A percentile compares a stretch with the other conserved stretches of the same genome.
Conservation (phyloP, 2,113 vertebrate genomes). For the Cheirogaleus medius region DNA sequence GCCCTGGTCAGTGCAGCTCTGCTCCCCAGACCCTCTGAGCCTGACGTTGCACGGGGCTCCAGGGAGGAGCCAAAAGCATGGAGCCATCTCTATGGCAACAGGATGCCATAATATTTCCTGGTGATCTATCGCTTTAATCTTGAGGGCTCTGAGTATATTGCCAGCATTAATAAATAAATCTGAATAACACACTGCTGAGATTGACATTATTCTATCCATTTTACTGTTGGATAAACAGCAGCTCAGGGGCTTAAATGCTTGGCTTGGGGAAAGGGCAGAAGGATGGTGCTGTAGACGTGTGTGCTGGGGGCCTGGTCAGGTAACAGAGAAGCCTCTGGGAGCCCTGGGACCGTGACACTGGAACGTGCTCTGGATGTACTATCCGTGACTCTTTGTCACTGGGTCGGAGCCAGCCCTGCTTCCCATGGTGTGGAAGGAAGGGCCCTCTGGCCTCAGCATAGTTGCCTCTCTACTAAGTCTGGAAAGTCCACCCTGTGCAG, state of each 20-base stretch:
- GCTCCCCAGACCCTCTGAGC: not conserved
- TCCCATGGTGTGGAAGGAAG: accelerated
- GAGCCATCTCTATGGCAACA: slow-evolving; percentile 59
- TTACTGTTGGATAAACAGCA: slow-evolving; percentile 58
- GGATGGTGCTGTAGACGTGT: not conserved
- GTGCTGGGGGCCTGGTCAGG: no score
- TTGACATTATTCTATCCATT: slow-evolving; percentile 70
- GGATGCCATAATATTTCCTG: slow-evolving; percentile 46
- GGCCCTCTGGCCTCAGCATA: accelerated
- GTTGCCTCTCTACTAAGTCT: not conserved
- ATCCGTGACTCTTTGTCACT: not conserved
- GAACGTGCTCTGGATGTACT: not conserved
- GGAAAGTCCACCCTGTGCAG: no score
- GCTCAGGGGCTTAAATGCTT: not conserved
- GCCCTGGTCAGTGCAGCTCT: not conserved
- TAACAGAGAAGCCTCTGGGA: not conserved
- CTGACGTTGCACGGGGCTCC: not conserved
- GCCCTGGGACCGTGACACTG: not conserved
- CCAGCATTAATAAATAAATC: slow-evolving; percentile 67
- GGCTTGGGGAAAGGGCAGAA: not conserved
- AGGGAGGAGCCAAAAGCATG: not conserved
- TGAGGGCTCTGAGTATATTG: slow-evolving; percentile 64
- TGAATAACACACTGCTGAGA: slow-evolving; percentile 65
- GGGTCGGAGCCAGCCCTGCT: not conserved
- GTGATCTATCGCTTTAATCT: slow-evolving; percentile 75